Percentiles rank a stretch among this genome's conserved stretches.
phyloP scores from a whole-genome alignment of 2,888 invertebrate genomes.

The Cecidostiba fungosa region DNA sequence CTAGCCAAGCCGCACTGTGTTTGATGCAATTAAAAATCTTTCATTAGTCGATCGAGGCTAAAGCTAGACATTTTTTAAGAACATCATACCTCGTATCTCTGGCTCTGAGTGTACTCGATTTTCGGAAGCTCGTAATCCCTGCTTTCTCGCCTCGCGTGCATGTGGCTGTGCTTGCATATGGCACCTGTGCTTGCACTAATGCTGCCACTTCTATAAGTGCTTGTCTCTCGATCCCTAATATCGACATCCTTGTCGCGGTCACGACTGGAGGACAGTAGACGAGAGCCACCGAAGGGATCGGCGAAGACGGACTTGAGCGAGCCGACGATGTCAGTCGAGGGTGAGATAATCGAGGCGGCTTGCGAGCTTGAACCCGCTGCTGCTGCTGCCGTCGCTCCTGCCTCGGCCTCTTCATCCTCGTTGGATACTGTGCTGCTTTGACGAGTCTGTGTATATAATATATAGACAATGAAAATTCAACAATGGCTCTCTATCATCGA shows the following conservation, averaged over 20 bases:
- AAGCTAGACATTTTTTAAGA: not conserved
- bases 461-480: not conserved
- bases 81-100: not conserved
- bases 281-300: constrained; percentile 30
- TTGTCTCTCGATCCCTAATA: not conserved
- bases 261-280: constrained; percentile 12
- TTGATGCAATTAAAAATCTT: not conserved
- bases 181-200: constrained; percentile 1
- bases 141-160: not conserved
- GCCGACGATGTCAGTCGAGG: constrained; percentile 42
- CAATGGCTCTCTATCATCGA: not conserved
- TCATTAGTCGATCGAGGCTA: not conserved
- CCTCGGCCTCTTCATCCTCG: constrained; percentile 71
- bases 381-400: constrained; percentile 62
- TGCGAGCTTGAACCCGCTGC: constrained; percentile 60
- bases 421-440: constrained; percentile 74
- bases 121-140: constrained; percentile 4
- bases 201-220: not conserved
- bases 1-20: not conserved
- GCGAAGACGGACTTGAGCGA: constrained; percentile 56
- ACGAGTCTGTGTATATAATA: constrained; percentile 73
- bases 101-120: not conserved
- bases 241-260: not conserved
- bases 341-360: constrained; percentile 65
- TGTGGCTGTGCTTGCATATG: not conserved